Evolutionary conservation across 2,888 invertebrate species (phyloP).

Genomic region (Xiphydria camelus): DNA sequence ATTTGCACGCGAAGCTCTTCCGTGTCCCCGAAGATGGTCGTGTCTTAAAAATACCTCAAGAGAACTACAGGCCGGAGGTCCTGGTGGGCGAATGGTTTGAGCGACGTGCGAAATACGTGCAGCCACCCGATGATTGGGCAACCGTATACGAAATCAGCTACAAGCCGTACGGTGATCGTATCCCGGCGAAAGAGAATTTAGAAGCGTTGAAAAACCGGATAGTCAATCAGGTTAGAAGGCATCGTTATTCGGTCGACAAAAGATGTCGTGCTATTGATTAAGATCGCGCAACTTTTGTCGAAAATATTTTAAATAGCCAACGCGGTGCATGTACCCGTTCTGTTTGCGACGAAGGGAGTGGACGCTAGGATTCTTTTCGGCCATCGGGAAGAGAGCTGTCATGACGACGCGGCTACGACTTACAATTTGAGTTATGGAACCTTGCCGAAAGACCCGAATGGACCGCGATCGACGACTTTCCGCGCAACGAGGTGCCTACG

Average conservation of each 20-base stretch:
- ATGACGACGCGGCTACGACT: constrained; percentile 60
- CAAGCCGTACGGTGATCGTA: constrained; percentile 11
- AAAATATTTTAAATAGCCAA: constrained; percentile 6
- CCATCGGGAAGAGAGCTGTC: constrained; percentile 58
- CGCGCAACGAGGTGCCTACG: too few relatives aligned
- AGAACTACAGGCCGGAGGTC: constrained; percentile 31
- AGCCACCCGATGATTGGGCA: constrained; percentile 25
- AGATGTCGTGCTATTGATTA: constrained; percentile 1
- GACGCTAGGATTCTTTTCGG: constrained; percentile 55
- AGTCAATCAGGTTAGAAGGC: constrained; percentile 19
- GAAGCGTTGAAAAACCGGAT: constrained; percentile 19
- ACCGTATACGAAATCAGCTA: constrained; percentile 22
- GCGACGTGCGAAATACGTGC: constrained; percentile 15
- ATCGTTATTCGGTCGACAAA: not conserved
- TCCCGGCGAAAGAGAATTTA: constrained; percentile 9
- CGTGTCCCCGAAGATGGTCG: constrained; percentile 13
- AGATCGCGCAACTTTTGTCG: not conserved
- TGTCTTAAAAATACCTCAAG: constrained; percentile 14
- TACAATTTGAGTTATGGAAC: constrained; percentile 63
- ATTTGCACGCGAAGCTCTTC: constrained; percentile 22
- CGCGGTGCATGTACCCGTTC: constrained; percentile 11
- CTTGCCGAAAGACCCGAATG: constrained; percentile 60
- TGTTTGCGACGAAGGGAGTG: constrained; percentile 52
- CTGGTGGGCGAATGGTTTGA: constrained; percentile 40
- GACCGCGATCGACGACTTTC: constrained; percentile 56